These are phyloP conservation scores for Sesamia nonagrioides DNA, from an alignment of 1,140 invertebrate genomes.

Conservation along the genomic window DNA sequence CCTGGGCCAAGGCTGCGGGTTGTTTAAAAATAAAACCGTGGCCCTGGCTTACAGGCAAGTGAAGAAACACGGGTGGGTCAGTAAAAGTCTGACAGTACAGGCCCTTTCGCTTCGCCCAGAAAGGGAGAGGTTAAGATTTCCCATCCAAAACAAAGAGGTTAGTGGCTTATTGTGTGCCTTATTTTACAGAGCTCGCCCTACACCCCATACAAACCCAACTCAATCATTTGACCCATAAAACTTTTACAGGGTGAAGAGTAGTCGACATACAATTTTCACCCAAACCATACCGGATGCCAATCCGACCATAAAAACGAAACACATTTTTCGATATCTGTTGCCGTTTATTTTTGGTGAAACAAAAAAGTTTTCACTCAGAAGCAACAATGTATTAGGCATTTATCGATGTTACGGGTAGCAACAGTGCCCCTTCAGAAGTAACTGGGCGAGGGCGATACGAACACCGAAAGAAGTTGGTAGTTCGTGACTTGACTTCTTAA, in stretches of 20 bases:
- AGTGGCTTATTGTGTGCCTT: too few relatives aligned
- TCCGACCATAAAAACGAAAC: neutral
- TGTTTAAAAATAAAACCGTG: too few relatives aligned
- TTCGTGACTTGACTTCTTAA: constrained; percentile 56
- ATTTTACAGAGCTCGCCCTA: neutral
- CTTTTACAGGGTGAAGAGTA: constrained; percentile 33
- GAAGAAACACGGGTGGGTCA: too few relatives aligned
- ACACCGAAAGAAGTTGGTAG: constrained; percentile 60
- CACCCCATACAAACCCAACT: constrained; percentile 25
- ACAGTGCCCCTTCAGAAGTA: constrained; percentile 49
- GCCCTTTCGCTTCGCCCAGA: too few relatives aligned
- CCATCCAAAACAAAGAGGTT: too few relatives aligned
- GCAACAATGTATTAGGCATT: constrained; percentile 46
- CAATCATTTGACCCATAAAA: constrained; percentile 37
- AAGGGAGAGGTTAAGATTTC: too few relatives aligned
- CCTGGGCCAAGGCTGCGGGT: too few relatives aligned
- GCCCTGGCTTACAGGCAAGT: too few relatives aligned
- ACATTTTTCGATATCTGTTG: constrained; percentile 22
- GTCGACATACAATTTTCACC: constrained; percentile 10
- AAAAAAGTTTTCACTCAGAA: constrained; percentile 22
- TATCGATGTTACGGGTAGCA: constrained; percentile 41
- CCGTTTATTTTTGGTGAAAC: constrained; percentile 8
- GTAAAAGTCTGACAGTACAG: too few relatives aligned
- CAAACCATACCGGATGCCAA: neutral
- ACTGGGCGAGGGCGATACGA: constrained; percentile 60